A percentile compares a stretch with the other conserved stretches of the same genome.
These are phyloP conservation scores for Melolontha melolontha DNA, from an alignment of 2,888 invertebrate species.

Conservation along the genomic window DNA sequence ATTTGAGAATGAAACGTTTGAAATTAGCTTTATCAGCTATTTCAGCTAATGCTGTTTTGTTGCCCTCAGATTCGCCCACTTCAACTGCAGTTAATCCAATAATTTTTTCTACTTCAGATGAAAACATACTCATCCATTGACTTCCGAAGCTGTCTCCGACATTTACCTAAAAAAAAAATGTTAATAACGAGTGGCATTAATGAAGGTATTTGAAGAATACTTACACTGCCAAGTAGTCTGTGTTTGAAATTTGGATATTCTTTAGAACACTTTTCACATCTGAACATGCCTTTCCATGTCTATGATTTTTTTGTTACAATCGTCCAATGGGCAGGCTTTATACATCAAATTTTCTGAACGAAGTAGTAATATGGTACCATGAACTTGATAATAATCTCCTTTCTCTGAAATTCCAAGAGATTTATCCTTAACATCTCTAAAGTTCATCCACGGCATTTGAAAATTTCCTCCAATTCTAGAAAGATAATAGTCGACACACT, in stretches of 20 bases:
- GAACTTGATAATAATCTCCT: conserved; percentile 84
- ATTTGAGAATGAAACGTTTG: conserved; percentile 82
- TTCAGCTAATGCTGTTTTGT: conserved; percentile 75
- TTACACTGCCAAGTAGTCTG: conserved; percentile 83
- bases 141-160: conserved; percentile 89
- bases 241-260: conserved; percentile 89
- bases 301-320: conserved; percentile 95
- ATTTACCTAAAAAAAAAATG: conserved; percentile 73
- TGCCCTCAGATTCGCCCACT: conserved; percentile 79
- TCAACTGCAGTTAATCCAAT: conserved; percentile 79
- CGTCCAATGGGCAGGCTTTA: conserved; percentile 88
- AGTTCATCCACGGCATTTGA: conserved; percentile 77
- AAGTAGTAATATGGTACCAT: conserved; percentile 83
- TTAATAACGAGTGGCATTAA: background rate
- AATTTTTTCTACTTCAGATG: conserved; percentile 83
- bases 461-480: conserved; percentile 49
- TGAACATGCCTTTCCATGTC: conserved; percentile 88
- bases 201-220: conserved; percentile 59
- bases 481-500: background rate
- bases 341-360: conserved; percentile 89
- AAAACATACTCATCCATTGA: conserved; percentile 93
- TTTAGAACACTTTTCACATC: conserved; percentile 95
- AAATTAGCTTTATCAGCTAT: conserved; percentile 83
- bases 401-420: conserved; percentile 81
- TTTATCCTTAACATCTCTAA: conserved; percentile 79